These are phyloP conservation scores for Platerodrilus igneus DNA, from an alignment of 2,888 invertebrate genomes.

Conservation along the genomic window DNA sequence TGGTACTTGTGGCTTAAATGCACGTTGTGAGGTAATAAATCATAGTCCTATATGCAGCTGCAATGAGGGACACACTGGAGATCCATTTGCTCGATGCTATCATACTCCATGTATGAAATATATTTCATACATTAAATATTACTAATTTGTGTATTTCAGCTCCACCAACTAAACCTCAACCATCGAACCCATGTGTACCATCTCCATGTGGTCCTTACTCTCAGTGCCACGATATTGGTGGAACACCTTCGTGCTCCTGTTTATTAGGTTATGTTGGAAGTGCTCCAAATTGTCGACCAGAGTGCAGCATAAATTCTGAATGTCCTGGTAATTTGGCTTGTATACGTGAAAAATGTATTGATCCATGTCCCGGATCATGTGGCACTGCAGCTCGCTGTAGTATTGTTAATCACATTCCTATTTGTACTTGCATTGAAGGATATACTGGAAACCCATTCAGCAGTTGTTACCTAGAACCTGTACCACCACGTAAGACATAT, in stretches of 20 bases:
- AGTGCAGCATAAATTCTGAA: constrained; percentile 68
- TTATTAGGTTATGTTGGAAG: constrained; percentile 57
- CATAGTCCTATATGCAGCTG: constrained; percentile 82
- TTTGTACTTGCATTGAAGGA: constrained; percentile 58
- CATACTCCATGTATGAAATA: constrained; percentile 46
- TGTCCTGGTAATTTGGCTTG: constrained; percentile 67
- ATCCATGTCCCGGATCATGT: constrained; percentile 72
- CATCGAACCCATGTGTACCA: constrained; percentile 59
- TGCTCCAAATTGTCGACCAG: constrained; percentile 69
- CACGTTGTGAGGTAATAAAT: constrained; percentile 73
- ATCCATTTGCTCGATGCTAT: constrained; percentile 73
- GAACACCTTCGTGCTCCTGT: constrained; percentile 59
- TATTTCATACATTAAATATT: constrained; percentile 25
- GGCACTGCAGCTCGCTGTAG: constrained; percentile 68
- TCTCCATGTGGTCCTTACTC: constrained; percentile 68
- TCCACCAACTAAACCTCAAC: constrained; percentile 33
- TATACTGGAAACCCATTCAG: constrained; percentile 62
- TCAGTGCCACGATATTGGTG: constrained; percentile 51
- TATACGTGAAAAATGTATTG: constrained; percentile 68
- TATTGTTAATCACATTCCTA: constrained; percentile 68
- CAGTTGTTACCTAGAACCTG: constrained; percentile 49
- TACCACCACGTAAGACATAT: no score
- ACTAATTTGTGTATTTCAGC: constrained; percentile 45
- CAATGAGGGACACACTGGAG: constrained; percentile 66
- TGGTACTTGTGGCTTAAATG: constrained; percentile 73